Evolutionary conservation across 1,140 invertebrate genomes (phyloP), one percentile per base, ranked within the genome.

Genomic region (Heliconius hermathena): DNA sequence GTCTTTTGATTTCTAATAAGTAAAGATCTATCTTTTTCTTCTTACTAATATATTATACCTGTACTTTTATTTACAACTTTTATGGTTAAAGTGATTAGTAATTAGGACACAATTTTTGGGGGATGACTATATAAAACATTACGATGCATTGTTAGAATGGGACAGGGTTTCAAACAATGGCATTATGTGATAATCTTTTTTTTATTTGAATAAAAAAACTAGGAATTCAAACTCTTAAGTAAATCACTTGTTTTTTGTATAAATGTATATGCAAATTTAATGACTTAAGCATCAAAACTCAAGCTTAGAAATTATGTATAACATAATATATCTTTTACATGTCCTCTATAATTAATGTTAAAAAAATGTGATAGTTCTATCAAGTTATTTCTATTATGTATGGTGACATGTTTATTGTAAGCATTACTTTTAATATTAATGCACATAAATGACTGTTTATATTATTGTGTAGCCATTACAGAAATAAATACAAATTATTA

Each of bases 401-500:
- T 57, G 52, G 52, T 54, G 18, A 52, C 49, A 52, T 52, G 20
- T 22, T 57, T 22, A 66, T 66, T 66, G 16, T 26, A 26, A 66
- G 22, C 26, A 22, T 66, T 66, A 29, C 9, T 26, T 13, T 29
- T 29, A 66, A 66, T 66, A 13, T 60, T 22, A 26, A 20, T 60
- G 20, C 57, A 60, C 8, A n/a, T 60, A 60, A 60, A 60, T 60
- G 22, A 22, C 57, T 60, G 57, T 60, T 60, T 60, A 46, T 46
- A 4, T 46, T 60, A 60, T 29, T 29, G 9, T 36, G 33, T 72
- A 38, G 36, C 36, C 18, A 72, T n/a, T n/a, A 38, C 36, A 36
- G n/a, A 29, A 76, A 76, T 81, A 86, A 84, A 85, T 73, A 81
- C 76, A 41, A 71, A 73, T 57, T 80, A 49, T n/a, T 74, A 70